These are phyloP conservation scores for Habrosyne pyritoides DNA, from an alignment of 2,888 invertebrate species.

Conservation along the genomic window DNA sequence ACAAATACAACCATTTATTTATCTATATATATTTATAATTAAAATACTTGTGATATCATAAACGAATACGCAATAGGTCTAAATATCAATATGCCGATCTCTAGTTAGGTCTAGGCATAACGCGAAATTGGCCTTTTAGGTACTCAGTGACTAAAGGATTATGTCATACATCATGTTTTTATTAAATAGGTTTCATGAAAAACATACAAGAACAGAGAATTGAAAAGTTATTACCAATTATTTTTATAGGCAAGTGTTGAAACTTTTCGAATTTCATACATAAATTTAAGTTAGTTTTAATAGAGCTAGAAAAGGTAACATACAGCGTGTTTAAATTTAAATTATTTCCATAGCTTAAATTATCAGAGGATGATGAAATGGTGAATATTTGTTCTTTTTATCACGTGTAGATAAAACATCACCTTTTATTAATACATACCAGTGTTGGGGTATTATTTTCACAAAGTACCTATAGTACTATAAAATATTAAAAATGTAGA, in stretches of 20 bases:
- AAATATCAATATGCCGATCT: too few relatives aligned
- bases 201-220: too few relatives aligned
- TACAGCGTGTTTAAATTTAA: background rate
- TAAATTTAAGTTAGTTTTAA: background rate
- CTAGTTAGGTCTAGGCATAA: too few relatives aligned
- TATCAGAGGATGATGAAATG: conserved; percentile 10
- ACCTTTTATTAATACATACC: background rate
- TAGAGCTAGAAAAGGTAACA: background rate
- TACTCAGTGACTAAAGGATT: too few relatives aligned
- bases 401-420: conserved; percentile 7
- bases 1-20: too few relatives aligned
- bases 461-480: conserved; percentile 1
- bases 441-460: conserved; percentile 1
- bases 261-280: background rate
- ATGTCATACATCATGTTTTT: too few relatives aligned
- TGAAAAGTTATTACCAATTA: background rate
- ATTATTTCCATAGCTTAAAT: conserved; percentile 8
- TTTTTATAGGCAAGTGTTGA: background rate
- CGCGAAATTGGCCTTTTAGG: too few relatives aligned
- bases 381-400: conserved; percentile 4
- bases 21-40: too few relatives aligned
- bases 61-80: too few relatives aligned
- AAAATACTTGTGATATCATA: too few relatives aligned
- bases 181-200: too few relatives aligned
- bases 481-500: background rate